Conservation (phyloP, 1,140 invertebrate species). For the Drosophila sucinea region DNA sequence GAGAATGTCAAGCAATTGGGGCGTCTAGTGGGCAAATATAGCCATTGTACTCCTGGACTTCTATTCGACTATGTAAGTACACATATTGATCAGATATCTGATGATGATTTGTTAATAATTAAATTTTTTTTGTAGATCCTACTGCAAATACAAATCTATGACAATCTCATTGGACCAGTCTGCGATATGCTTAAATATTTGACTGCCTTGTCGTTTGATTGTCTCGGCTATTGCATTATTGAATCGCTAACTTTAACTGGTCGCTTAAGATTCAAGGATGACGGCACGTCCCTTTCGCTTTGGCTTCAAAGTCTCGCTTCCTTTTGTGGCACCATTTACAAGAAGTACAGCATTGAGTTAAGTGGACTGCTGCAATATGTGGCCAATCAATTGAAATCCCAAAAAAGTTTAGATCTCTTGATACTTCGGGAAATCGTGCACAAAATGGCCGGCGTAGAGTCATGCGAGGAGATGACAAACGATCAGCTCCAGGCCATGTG, state of each 20-base stretch:
- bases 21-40: constrained; percentile 97
- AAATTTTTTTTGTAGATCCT: constrained; percentile 85
- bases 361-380: constrained; percentile 98
- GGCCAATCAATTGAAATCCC: constrained; percentile 97
- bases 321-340: constrained; percentile 97
- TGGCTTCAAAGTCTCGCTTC: constrained; percentile 97
- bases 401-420: constrained; percentile 97
- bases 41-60: constrained; percentile 96
- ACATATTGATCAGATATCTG: not conserved
- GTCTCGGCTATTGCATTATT: constrained; percentile 97
- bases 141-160: constrained; percentile 97
- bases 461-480: constrained; percentile 97
- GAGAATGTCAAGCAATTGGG: constrained; percentile 99
- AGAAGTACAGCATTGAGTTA: constrained; percentile 98
- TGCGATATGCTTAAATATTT: constrained; percentile 99
- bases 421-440: constrained; percentile 99
- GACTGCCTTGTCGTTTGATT: constrained; percentile 97
- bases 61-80: constrained; percentile 96
- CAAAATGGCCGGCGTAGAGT: constrained; percentile 99
- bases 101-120: not conserved
- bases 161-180: constrained; percentile 98
- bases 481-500: constrained; percentile 98
- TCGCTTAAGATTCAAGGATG: constrained; percentile 91
- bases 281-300: constrained; percentile 96
- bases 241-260: constrained; percentile 93